Evolutionary conservation across 2,113 vertebrate genomes (phyloP), one percentile per base, ranked within the genome.

Genomic region (Bombycilla garrulus): DNA sequence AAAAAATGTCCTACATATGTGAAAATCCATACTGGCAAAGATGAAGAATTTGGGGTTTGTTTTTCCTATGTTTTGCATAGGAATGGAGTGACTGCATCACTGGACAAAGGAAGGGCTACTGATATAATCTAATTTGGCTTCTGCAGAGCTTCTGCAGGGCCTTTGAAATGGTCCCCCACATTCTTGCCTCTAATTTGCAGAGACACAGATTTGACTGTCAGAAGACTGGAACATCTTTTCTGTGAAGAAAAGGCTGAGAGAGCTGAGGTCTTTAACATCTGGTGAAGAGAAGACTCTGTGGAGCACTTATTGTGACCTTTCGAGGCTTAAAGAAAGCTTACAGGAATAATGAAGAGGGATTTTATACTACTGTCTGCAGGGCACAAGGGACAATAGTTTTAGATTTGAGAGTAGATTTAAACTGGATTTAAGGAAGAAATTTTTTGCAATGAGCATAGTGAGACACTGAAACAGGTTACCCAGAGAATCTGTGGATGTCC

Each of bases 211-310:
- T 45, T 65, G 35, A 60, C 42, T 18, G 5, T 65, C 28, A 65
- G 78, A 65, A 36, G 23, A 11, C 19, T 80, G 40, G 28, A 70
- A 29, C 28, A 54, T 28, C 35, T 76, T n/a, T n/a, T 9, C 25
- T 56, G 2, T 42, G 20, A 92, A 58, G 24, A 79, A 29, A 48
- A 36, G 54, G 33, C 33, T 11, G 64, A 69, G 33, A 53, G 15
- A 61, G 6, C 28, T 45, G 38, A 28, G 8, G 22, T 19, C 10
- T 2, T 36, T 15, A 51, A 51, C 0, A 0, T 26, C 26, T 51
- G 14, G 26, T 72, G 33, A 45, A 83, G 12, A 25, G 31, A 77
- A 60, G 33, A 8, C 28, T 35, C 53, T 33, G 11, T 33, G 33
- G 62, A 60, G 22, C 33, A 51, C 15, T 33, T 45, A 10, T 5